Evolutionary conservation across 2,888 invertebrate species (phyloP).

Genomic region (Cistogaster globosa): DNA sequence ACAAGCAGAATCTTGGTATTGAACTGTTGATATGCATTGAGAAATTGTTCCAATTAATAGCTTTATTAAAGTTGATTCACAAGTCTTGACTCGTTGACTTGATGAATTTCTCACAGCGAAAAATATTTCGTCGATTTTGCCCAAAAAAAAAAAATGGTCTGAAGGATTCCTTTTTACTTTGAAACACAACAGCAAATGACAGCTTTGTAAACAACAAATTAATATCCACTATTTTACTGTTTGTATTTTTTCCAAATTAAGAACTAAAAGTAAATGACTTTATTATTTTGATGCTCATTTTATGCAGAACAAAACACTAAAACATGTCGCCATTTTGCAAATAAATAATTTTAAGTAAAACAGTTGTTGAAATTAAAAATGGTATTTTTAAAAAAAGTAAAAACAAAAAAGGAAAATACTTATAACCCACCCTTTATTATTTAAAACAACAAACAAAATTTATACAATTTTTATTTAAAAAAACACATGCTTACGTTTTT

Average conservation of each 20-base stretch:
- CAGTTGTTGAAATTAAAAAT: conserved; percentile 48
- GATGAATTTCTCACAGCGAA: too few species aligned
- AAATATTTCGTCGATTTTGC: too few species aligned
- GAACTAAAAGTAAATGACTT: background rate
- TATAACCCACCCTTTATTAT: conserved; percentile 50
- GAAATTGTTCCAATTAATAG: too few species aligned
- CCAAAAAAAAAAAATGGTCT: too few species aligned
- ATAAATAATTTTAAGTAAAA: conserved; percentile 6
- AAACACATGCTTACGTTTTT: conserved; percentile 21
- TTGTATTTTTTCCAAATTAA: background rate
- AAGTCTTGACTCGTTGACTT: too few species aligned
- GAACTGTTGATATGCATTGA: too few species aligned
- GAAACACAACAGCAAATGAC: too few species aligned
- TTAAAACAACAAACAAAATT: conserved; percentile 42
- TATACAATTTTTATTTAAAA: conserved; percentile 43
- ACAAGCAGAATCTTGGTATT: too few species aligned
- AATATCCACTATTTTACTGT: too few species aligned
- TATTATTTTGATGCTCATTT: background rate
- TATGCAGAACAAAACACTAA: conserved; percentile 51
- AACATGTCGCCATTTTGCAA: conserved; percentile 82
- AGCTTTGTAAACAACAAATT: too few species aligned
- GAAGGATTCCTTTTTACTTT: too few species aligned
- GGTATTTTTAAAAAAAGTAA: conserved; percentile 38
- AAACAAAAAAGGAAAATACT: conserved; percentile 42
- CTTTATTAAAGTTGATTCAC: too few species aligned